phyloP scores from a whole-genome alignment of 2,113 vertebrate species.

The Mesembrinibis cayennensis region DNA sequence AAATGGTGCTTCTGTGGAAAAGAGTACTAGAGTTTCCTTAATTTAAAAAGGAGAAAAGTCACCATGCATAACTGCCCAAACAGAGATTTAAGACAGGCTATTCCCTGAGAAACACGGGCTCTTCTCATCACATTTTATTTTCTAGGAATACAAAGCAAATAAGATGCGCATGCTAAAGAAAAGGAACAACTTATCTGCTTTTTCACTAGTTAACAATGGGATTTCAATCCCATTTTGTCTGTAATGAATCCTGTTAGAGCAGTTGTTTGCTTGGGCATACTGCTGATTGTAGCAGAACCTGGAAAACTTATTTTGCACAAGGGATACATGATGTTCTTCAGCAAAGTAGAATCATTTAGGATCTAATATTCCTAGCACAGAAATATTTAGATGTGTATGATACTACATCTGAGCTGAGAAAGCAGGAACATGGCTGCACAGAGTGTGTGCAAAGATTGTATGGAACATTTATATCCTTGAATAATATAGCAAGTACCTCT shows the following conservation, averaged over 20 bases:
- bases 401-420: background rate
- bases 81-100: background rate
- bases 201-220: background rate
- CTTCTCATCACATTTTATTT: background rate
- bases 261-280: background rate
- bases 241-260: background rate
- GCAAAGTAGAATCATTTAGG: background rate
- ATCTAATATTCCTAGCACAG: background rate
- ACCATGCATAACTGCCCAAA: background rate
- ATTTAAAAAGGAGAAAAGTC: background rate
- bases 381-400: background rate
- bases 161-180: background rate
- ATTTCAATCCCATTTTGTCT: background rate
- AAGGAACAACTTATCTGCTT: background rate
- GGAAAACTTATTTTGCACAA: background rate
- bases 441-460: background rate
- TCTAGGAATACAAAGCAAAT: background rate
- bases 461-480: background rate
- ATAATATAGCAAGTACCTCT: background rate
- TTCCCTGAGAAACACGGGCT: background rate
- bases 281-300: background rate
- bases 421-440: background rate
- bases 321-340: background rate
- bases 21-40: background rate
- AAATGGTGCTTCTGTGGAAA: background rate